Conservation (phyloP, 1,140 invertebrate species). For the Cataglyphis hispanica region DNA sequence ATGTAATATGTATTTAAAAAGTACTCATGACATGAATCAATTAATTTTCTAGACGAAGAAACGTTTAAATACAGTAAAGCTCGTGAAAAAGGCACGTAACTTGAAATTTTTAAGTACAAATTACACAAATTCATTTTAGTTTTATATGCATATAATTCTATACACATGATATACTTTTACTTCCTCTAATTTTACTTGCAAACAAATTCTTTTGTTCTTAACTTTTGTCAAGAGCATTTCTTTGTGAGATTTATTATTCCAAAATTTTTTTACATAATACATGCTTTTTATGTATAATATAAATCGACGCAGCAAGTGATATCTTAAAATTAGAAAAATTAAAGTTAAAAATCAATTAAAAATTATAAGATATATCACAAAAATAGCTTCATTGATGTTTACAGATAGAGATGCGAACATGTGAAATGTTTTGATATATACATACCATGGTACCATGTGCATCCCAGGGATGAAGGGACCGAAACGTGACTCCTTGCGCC, state of each 20-base stretch:
- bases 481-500: slow-evolving; percentile 61
- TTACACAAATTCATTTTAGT: neutral
- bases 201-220: neutral
- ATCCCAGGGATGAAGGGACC: slow-evolving; percentile 32
- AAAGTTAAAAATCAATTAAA: neutral
- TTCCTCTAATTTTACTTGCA: neutral
- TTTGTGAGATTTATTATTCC: neutral
- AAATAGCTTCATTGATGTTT: neutral
- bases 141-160: neutral
- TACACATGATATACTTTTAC: neutral
- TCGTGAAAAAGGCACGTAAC: neutral
- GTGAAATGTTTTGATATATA: slow-evolving; percentile 42
- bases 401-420: neutral
- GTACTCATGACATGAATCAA: neutral
- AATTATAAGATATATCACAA: neutral
- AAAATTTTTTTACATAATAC: neutral
- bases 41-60: neutral
- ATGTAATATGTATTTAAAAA: neutral
- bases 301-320: neutral
- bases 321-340: neutral
- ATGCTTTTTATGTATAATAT: neutral
- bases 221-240: neutral
- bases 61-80: neutral
- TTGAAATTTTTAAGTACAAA: neutral
- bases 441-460: slow-evolving; percentile 40